Evolutionary conservation across 2,888 invertebrate species (phyloP).

Genomic region (Rotaria sp.): DNA sequence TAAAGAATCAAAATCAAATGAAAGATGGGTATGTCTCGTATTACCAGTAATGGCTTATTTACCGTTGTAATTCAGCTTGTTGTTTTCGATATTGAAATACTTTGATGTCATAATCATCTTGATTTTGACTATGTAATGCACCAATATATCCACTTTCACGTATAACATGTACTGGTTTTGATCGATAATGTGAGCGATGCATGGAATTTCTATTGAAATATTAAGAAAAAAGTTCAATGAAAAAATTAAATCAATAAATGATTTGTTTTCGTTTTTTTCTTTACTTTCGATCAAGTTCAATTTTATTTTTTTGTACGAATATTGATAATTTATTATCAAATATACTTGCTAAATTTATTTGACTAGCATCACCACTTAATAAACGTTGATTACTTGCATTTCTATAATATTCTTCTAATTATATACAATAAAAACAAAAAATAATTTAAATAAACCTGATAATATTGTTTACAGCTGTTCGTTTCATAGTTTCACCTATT

Average conservation of each 20-base stretch:
- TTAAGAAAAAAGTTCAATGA: background rate
- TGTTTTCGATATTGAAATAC: slow-evolving; percentile 88
- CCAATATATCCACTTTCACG: slow-evolving; percentile 63
- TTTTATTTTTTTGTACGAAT: slow-evolving; percentile 18
- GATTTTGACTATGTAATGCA: background rate
- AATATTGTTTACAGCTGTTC: slow-evolving; percentile 20
- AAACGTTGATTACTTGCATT: slow-evolving; percentile 16
- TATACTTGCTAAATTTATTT: background rate
- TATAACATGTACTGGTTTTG: slow-evolving; percentile 39
- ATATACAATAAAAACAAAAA: too few relatives aligned
- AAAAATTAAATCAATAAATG: background rate
- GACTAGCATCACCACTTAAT: slow-evolving; percentile 4
- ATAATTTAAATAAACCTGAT: background rate
- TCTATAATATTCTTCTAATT: background rate
- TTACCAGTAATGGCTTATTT: slow-evolving; percentile 46
- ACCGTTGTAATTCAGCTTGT: slow-evolving; percentile 93
- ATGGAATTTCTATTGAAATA: background rate
- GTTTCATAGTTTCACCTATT: slow-evolving; percentile 26
- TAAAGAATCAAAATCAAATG: too few relatives aligned
- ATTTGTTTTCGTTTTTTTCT: too few relatives aligned
- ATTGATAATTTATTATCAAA: slow-evolving; percentile 7
- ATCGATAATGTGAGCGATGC: background rate
- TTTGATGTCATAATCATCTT: slow-evolving; percentile 83
- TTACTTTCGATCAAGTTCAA: slow-evolving; percentile 4
- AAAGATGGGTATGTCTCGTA: too few relatives aligned